These are phyloP conservation scores for Riparia riparia DNA, from an alignment of 2,113 vertebrate genomes.

Conservation along the genomic window DNA sequence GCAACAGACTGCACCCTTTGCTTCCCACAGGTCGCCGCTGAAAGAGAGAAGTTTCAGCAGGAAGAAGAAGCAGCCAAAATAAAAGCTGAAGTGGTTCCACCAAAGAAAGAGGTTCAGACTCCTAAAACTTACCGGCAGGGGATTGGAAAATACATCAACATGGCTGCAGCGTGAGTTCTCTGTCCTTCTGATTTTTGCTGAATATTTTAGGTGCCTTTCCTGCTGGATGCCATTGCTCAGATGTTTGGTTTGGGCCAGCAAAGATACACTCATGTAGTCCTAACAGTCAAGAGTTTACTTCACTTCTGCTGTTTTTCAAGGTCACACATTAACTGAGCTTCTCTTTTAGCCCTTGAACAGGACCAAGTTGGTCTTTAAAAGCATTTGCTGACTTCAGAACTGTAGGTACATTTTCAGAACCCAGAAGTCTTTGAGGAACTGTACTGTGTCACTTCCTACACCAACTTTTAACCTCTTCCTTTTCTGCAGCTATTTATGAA, in stretches of 20 bases:
- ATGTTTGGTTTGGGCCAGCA: background rate
- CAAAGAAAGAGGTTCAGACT: constrained; percentile 74
- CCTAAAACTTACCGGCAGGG: constrained; percentile 90
- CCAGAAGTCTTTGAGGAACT: constrained; percentile 4
- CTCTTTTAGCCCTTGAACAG: background rate
- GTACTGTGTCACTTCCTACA: background rate
- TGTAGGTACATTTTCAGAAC: background rate
- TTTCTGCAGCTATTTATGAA: constrained; percentile 40
- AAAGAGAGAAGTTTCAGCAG: constrained; percentile 83
- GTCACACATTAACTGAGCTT: background rate
- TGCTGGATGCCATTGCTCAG: background rate
- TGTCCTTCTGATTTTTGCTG: background rate
- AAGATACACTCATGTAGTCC: background rate
- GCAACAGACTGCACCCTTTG: background rate
- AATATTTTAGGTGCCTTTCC: background rate
- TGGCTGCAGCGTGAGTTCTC: constrained; percentile 82
- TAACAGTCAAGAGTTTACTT: background rate
- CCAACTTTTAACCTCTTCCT: constrained; percentile 13
- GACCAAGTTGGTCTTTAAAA: background rate
- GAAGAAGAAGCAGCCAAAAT: constrained; percentile 80
- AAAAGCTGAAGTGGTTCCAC: constrained; percentile 61
- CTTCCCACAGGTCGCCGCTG: constrained; percentile 86
- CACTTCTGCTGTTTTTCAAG: background rate
- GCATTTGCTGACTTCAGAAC: background rate
- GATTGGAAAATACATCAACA: constrained; percentile 96